Conservation (phyloP, 2,888 invertebrate genomes). For the Theodoxus fluviatilis region DNA sequence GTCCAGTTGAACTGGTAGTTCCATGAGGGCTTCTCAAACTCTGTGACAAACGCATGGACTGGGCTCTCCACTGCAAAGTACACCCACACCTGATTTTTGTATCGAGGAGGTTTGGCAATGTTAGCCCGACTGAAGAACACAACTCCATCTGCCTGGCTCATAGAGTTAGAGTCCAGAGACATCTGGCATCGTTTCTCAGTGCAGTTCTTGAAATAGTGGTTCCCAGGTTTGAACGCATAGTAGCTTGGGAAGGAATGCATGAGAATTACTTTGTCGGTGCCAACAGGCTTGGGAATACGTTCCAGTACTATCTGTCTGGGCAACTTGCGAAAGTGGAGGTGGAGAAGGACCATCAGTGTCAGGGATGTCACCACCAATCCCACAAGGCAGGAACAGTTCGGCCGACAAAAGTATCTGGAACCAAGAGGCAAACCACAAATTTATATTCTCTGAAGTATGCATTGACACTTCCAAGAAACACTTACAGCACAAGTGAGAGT, state of each 20-base stretch:
- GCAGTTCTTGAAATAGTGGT: constrained; percentile 13
- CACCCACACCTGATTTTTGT: constrained; percentile 31
- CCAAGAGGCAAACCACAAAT: too few relatives aligned
- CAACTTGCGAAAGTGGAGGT: too few relatives aligned
- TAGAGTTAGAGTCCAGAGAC: background rate
- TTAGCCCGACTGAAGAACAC: too few relatives aligned
- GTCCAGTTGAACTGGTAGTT: constrained; percentile 30
- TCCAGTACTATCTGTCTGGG: too few relatives aligned
- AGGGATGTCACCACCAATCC: background rate
- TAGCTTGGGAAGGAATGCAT: constrained; percentile 30
- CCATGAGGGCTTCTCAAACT: constrained; percentile 18
- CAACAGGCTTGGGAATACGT: too few relatives aligned
- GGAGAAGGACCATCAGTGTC: background rate
- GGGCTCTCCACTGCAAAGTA: constrained; percentile 33
- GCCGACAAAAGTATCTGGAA: too few relatives aligned
- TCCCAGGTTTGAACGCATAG: constrained; percentile 27
- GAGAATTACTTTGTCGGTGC: constrained; percentile 20
- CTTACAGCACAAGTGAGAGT: too few relatives aligned
- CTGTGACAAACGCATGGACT: background rate
- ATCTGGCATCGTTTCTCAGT: constrained; percentile 24
- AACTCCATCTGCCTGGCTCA: constrained; percentile 25
- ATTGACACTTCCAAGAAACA: too few relatives aligned
- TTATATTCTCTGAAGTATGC: too few relatives aligned
- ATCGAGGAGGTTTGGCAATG: too few relatives aligned
- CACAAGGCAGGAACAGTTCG: background rate